These are phyloP conservation scores for Melieria omissa DNA, from an alignment of 2,888 invertebrate genomes.

Conservation along the genomic window DNA sequence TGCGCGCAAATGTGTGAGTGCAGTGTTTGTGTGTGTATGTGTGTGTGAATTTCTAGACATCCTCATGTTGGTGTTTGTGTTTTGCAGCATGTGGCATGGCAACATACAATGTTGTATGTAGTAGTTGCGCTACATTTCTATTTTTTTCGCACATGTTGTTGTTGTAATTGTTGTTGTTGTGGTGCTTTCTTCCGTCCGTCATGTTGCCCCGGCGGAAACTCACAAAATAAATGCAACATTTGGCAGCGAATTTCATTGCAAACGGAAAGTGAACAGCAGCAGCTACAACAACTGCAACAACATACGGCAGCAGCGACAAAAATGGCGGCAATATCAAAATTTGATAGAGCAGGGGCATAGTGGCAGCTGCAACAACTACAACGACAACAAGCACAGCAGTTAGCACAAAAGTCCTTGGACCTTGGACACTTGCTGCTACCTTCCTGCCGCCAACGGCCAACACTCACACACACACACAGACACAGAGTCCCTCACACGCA, in stretches of 20 bases:
- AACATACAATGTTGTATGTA: conserved; percentile 1
- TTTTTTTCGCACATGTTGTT: neutral
- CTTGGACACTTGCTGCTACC: conserved; percentile 6
- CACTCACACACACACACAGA: neutral
- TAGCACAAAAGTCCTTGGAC: conserved; percentile 20
- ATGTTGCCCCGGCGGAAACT: conserved; percentile 49
- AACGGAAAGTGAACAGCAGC: conserved; percentile 50
- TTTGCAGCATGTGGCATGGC: neutral
- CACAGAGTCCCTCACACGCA: neutral
- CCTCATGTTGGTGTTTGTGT: neutral
- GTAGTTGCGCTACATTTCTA: neutral
- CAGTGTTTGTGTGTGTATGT: neutral
- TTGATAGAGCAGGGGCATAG: too few relatives aligned
- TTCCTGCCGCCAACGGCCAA: neutral
- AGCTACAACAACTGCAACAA: conserved; percentile 5
- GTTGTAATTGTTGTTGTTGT: neutral
- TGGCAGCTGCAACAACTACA: conserved; percentile 9
- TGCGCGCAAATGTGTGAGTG: conserved; percentile 20
- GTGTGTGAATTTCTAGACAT: conserved; percentile 3
- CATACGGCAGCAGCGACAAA: conserved; percentile 1
- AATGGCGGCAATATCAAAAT: conserved; percentile 5
- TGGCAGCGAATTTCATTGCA: conserved; percentile 55
- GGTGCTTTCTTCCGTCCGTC: conserved; percentile 16
- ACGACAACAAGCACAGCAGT: conserved; percentile 6
- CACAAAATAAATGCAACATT: conserved; percentile 61